A percentile compares a stretch with the other conserved stretches of the same genome.
These are phyloP conservation scores for Plodia interpunctella DNA, from an alignment of 1,140 invertebrate species.

Conservation along the genomic window DNA sequence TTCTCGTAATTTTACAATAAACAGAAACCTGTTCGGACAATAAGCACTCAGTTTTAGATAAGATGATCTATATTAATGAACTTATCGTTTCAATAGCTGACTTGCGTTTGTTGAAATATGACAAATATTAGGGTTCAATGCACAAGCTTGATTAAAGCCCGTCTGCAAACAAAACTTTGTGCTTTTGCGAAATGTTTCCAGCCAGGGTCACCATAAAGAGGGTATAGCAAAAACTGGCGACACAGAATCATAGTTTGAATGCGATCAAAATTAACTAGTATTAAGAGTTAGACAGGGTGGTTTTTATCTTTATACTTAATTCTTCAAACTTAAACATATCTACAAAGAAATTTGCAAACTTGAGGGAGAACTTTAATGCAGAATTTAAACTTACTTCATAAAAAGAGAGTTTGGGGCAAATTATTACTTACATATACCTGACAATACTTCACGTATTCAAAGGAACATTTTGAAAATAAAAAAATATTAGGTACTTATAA, in stretches of 20 bases:
- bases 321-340: too few species aligned
- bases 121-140: background rate
- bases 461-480: background rate
- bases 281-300: conserved; percentile 27
- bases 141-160: background rate
- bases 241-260: conserved; percentile 8
- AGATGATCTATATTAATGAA: background rate
- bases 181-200: background rate
- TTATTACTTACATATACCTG: conserved; percentile 8
- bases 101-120: background rate
- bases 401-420: background rate
- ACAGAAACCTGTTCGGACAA: too few species aligned
- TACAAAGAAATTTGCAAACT: too few species aligned
- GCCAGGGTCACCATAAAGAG: too few species aligned
- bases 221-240: conserved; percentile 24
- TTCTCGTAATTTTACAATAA: too few species aligned
- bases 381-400: background rate
- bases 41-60: background rate
- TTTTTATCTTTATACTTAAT: conserved; percentile 14
- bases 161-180: background rate
- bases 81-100: background rate
- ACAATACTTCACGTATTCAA: background rate
- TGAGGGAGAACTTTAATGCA: background rate
- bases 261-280: background rate
- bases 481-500: background rate